Evolutionary conservation across 2,888 invertebrate species (phyloP).

Genomic region (Dicyrtoma fusca): DNA sequence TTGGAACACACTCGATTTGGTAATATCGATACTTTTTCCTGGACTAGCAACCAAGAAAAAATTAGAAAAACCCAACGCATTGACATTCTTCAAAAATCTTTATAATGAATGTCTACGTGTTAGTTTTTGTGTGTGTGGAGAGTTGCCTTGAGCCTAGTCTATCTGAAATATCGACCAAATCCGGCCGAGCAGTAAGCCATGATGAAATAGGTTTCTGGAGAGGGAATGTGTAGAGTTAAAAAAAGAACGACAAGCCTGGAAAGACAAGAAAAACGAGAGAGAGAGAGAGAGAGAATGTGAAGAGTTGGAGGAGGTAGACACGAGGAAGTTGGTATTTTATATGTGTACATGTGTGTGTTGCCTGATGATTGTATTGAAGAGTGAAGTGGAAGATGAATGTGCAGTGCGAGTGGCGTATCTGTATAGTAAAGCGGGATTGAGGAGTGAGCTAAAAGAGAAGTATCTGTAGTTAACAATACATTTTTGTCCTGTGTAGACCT

Average conservation of each 20-base stretch:
- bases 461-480: slow-evolving; percentile 21
- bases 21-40: too few species aligned
- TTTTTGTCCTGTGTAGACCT: slow-evolving; percentile 19
- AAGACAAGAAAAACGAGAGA: slow-evolving; percentile 3
- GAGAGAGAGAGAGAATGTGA: not conserved
- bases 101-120: too few species aligned
- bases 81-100: too few species aligned
- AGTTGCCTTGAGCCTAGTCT: too few species aligned
- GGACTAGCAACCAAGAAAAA: too few species aligned
- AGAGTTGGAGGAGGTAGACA: not conserved
- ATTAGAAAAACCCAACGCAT: too few species aligned
- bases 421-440: not conserved
- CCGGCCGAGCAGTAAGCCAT: slow-evolving; percentile 13
- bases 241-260: not conserved
- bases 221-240: not conserved
- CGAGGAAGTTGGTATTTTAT: slow-evolving; percentile 9
- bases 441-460: not conserved
- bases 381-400: slow-evolving; percentile 17
- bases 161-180: slow-evolving; percentile 17
- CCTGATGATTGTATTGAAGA: not conserved
- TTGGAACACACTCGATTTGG: not conserved
- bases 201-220: slow-evolving; percentile 32
- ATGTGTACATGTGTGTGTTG: not conserved
- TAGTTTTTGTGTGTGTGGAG: too few species aligned
- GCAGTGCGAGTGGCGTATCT: slow-evolving; percentile 4